phyloP scores from a whole-genome alignment of 1,140 invertebrate genomes.

The Campoletis sonorensis region DNA sequence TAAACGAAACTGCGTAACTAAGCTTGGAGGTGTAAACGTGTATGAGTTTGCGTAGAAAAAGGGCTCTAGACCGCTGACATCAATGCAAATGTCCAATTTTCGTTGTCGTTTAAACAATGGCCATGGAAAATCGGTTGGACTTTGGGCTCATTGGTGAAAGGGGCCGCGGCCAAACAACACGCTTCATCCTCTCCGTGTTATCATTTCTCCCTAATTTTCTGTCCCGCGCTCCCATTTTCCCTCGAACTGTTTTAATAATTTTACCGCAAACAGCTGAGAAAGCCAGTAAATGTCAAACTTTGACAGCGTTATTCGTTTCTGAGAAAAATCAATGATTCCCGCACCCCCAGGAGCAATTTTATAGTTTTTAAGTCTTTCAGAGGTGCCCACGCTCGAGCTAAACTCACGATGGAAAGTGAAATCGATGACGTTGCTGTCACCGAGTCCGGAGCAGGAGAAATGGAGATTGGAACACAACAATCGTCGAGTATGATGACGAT shows the following conservation, averaged over 20 bases:
- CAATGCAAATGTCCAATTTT: slow-evolving; percentile 60
- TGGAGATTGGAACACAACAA: slow-evolving; percentile 21
- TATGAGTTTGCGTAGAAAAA: background rate
- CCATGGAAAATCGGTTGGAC: slow-evolving; percentile 53
- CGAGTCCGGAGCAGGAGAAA: background rate
- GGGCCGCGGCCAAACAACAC: slow-evolving; percentile 50
- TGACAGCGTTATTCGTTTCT: too few species aligned
- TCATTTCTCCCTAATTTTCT: background rate
- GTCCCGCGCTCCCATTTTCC: too few species aligned
- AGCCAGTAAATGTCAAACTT: too few species aligned
- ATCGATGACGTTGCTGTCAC: background rate
- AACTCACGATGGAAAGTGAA: slow-evolving; percentile 15
- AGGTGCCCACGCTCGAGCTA: background rate
- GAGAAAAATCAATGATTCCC: background rate
- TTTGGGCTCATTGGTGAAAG: slow-evolving; percentile 59
- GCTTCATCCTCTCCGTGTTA: slow-evolving; percentile 7
- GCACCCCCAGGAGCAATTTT: background rate
- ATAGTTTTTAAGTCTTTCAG: background rate
- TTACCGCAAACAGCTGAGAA: too few species aligned
- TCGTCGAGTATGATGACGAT: background rate
- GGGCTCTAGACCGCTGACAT: slow-evolving; percentile 55
- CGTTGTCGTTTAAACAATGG: slow-evolving; percentile 53
- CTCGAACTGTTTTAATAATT: too few species aligned
- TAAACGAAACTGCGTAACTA: too few species aligned
- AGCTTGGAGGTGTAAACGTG: background rate